Evolutionary conservation across 2,888 invertebrate species (phyloP).

Genomic region (Adelognathus sp.): DNA sequence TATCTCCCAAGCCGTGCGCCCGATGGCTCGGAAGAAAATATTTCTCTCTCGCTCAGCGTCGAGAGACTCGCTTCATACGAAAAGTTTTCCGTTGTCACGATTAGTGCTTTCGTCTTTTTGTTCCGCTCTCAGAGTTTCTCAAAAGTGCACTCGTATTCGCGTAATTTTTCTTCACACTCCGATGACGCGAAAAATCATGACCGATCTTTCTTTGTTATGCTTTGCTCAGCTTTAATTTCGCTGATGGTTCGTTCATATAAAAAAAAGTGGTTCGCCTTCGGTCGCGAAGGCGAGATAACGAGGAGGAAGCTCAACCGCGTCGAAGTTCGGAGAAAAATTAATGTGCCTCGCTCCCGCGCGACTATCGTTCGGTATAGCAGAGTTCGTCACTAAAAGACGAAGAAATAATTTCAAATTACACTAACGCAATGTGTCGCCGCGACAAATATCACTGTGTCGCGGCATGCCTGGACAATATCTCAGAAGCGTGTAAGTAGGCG

Average conservation of each 20-base stretch:
- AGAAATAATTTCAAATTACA: neutral
- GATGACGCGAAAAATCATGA: neutral
- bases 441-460: constrained; percentile 18
- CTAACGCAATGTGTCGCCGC: constrained; percentile 15
- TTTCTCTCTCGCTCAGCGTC: neutral
- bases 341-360: neutral
- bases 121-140: neutral
- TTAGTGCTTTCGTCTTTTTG: neutral
- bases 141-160: neutral
- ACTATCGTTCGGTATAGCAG: neutral
- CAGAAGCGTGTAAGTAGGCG: constrained; percentile 17
- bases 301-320: neutral
- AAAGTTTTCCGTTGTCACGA: neutral
- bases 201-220: too few relatives aligned
- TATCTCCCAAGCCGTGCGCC: neutral
- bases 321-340: neutral
- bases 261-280: neutral
- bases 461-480: constrained; percentile 12
- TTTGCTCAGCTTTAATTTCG: neutral
- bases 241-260: neutral
- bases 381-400: neutral
- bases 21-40: neutral
- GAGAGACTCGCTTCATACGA: neutral
- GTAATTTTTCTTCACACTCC: neutral
- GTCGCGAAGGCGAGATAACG: neutral